Evolutionary conservation across 1,140 invertebrate species (phyloP).

Genomic region (Argopecten irradians): DNA sequence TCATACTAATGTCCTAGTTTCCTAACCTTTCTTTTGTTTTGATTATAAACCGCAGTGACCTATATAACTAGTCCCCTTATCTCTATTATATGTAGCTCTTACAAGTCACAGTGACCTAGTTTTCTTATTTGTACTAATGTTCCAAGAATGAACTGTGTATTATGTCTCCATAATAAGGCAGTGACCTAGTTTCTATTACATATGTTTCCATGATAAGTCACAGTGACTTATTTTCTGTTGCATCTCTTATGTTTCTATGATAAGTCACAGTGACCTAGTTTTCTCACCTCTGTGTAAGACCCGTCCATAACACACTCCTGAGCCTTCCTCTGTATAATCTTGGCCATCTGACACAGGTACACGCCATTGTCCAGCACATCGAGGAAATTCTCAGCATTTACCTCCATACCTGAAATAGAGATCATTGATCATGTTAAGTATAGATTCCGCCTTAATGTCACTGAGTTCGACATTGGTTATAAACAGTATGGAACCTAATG

Average conservation of each 20-base stretch:
- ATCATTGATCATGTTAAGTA: neutral
- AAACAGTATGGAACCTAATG: no score
- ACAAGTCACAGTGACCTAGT: neutral
- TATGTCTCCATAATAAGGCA: neutral
- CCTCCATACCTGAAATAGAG: conserved; percentile 60
- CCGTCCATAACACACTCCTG: conserved; percentile 81
- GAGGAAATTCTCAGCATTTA: conserved; percentile 82
- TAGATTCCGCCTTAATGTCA: neutral
- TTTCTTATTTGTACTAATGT: no score
- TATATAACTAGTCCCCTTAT: neutral
- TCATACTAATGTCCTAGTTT: neutral
- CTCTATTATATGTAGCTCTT: neutral
- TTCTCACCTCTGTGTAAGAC: conserved; percentile 62
- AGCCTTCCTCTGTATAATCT: conserved; percentile 90
- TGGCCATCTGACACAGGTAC: conserved; percentile 92
- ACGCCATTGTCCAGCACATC: conserved; percentile 95
- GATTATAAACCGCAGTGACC: neutral
- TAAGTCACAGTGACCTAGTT: neutral
- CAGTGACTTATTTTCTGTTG: neutral
- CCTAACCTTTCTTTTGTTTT: neutral
- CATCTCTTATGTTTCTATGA: no score
- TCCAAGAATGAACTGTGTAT: no score
- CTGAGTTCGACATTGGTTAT: no score
- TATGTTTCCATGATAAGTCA: neutral
- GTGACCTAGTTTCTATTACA: no score